A percentile compares a stretch with the other conserved stretches of the same genome.
Evolutionary conservation across 1,140 invertebrate genomes (phyloP).

Genomic region (Drosophila murphyi): DNA sequence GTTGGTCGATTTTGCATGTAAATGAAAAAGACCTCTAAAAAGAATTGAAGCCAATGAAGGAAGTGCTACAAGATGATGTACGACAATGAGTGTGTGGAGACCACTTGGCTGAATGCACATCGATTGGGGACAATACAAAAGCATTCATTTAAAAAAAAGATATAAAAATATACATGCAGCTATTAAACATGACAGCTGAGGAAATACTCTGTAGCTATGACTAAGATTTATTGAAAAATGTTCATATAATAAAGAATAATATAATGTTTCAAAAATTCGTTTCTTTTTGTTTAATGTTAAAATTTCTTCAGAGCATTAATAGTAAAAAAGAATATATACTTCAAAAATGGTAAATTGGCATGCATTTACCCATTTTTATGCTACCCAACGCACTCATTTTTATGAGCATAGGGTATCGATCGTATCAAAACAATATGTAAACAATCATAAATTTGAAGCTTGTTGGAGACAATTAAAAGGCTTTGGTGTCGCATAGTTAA

Average conservation of each 20-base stretch:
- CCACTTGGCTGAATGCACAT: conserved; percentile 51
- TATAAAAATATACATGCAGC: not conserved
- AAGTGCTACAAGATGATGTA: conserved; percentile 39
- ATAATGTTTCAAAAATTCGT: too few relatives aligned
- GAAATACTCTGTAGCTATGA: not conserved
- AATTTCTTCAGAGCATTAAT: too few relatives aligned
- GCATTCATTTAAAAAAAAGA: conserved; percentile 7
- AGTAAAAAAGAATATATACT: too few relatives aligned
- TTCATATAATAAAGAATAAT: not conserved
- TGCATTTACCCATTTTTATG: too few relatives aligned
- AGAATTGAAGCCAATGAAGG: conserved; percentile 77
- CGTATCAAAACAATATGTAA: conserved; percentile 6
- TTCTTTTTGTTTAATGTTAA: too few relatives aligned
- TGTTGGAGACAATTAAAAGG: conserved; percentile 60
- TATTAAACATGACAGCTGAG: not conserved
- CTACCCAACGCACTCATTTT: not conserved
- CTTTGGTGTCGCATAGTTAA: conserved; percentile 64
- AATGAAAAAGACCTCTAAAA: conserved; percentile 82
- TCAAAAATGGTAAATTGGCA: too few relatives aligned
- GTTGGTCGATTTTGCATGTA: conserved; percentile 60
- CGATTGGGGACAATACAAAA: conserved; percentile 56
- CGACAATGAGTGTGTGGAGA: conserved; percentile 16
- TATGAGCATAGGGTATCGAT: conserved; percentile 12
- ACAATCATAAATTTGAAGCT: conserved; percentile 61
- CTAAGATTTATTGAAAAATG: not conserved